Evolutionary conservation across 1,140 invertebrate genomes (phyloP).

Genomic region (Drosophila asahinai): DNA sequence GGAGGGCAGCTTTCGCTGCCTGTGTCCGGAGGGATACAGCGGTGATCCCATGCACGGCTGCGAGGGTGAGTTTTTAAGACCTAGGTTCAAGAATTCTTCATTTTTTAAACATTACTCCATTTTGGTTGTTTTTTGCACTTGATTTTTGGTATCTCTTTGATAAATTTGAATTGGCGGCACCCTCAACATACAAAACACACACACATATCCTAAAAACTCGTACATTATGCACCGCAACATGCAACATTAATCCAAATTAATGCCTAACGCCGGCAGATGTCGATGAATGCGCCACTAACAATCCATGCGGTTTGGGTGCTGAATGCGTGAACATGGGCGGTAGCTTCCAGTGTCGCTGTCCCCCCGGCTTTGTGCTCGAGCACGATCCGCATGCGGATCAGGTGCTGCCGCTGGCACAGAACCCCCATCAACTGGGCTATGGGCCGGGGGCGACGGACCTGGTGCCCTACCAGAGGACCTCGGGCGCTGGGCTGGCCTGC

Average conservation of each 20-base stretch:
- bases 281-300: conserved; percentile 94
- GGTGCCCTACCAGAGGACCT: conserved; percentile 26
- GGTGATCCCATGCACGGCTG: conserved; percentile 91
- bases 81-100: not conserved
- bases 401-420: conserved; percentile 30
- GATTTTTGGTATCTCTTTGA: conserved; percentile 23
- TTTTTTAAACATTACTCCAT: conserved; percentile 49
- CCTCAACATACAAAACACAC: conserved; percentile 38
- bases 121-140: conserved; percentile 62
- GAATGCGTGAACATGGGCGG: conserved; percentile 91
- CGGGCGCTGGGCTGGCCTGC: conserved; percentile 85
- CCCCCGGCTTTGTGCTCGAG: conserved; percentile 87
- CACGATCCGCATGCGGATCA: conserved; percentile 69
- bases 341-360: conserved; percentile 91
- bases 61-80: conserved; percentile 87
- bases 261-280: conserved; percentile 88
- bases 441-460: conserved; percentile 59
- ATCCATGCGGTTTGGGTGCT: conserved; percentile 90
- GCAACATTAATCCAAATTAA: conserved; percentile 70
- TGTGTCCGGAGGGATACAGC: conserved; percentile 91
- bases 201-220: conserved; percentile 40
- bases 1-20: conserved; percentile 90
- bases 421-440: conserved; percentile 61
- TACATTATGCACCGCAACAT: conserved; percentile 68
- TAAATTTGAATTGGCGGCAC: conserved; percentile 55